Percentiles rank a stretch among this genome's conserved stretches.
Conservation (phyloP, 1,140 invertebrate species). For the Drosophila biarmipes region DNA sequence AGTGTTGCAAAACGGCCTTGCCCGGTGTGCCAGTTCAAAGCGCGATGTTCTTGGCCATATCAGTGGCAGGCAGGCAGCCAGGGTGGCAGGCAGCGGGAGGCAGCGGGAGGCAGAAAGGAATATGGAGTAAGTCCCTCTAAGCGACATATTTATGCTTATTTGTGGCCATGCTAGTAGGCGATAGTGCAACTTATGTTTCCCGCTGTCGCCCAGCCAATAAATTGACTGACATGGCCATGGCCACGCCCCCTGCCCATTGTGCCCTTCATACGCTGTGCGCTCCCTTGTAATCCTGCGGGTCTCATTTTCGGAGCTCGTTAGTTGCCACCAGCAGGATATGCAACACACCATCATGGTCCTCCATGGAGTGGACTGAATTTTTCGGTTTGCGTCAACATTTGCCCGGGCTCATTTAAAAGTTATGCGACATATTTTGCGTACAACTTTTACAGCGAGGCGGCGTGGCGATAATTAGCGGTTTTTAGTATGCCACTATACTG, state of each 20-base stretch:
- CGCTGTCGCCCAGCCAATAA: constrained; percentile 68
- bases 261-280: constrained; percentile 10
- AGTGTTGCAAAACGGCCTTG: constrained; percentile 4
- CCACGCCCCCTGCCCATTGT: constrained; percentile 5
- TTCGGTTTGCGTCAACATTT: constrained; percentile 45
- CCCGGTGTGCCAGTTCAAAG: constrained; percentile 8
- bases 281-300: constrained; percentile 53
- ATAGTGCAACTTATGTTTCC: constrained; percentile 79
- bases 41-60: constrained; percentile 17
- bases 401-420: constrained; percentile 52
- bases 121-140: constrained; percentile 29
- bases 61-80: constrained; percentile 16
- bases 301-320: constrained; percentile 34
- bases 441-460: constrained; percentile 41
- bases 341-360: constrained; percentile 3
- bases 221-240: constrained; percentile 58
- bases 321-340: constrained; percentile 29
- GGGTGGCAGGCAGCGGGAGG: constrained; percentile 1
- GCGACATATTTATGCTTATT: constrained; percentile 66
- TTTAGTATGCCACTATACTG: constrained; percentile 23
- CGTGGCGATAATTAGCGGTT: constrained; percentile 63
- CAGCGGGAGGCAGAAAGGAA: background rate
- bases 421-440: constrained; percentile 56
- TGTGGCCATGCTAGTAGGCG: constrained; percentile 64
- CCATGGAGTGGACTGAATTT: constrained; percentile 15